phyloP scores from a whole-genome alignment of 1,140 invertebrate genomes.

The Pogonomyrmex californicus region DNA sequence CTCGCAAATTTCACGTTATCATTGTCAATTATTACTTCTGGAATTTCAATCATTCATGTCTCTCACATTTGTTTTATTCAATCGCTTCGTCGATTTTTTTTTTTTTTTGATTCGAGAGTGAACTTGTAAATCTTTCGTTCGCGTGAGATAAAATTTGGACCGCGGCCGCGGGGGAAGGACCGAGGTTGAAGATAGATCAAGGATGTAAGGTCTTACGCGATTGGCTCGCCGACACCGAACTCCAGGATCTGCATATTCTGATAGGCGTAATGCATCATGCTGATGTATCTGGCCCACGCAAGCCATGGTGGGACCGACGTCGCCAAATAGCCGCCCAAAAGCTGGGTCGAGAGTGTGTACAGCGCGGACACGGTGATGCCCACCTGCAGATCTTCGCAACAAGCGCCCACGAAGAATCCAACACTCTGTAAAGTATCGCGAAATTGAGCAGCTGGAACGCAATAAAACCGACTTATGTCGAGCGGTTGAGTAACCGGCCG shows the following conservation, averaged over 20 bases:
- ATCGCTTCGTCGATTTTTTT: background rate
- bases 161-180: no score
- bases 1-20: background rate
- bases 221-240: conserved; percentile 91
- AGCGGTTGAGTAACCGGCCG: conserved; percentile 18
- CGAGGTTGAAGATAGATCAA: background rate
- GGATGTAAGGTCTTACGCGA: conserved; percentile 88
- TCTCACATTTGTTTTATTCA: background rate
- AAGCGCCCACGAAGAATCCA: conserved; percentile 94
- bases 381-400: conserved; percentile 93
- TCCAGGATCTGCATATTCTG: conserved; percentile 95
- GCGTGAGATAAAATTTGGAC: background rate
- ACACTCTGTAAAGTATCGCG: conserved; percentile 89
- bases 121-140: background rate
- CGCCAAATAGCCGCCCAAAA: conserved; percentile 94
- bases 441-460: background rate
- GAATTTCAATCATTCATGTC: background rate
- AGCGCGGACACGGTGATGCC: conserved; percentile 94
- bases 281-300: conserved; percentile 93
- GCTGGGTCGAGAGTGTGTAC: conserved; percentile 93
- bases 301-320: conserved; percentile 93
- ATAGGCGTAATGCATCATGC: conserved; percentile 95
- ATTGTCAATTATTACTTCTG: background rate
- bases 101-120: background rate
- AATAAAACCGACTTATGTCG: conserved; percentile 16